Evolutionary conservation across 92 coral and sea anemone species (phyloP).

Genomic region (Actinernus sp.): DNA sequence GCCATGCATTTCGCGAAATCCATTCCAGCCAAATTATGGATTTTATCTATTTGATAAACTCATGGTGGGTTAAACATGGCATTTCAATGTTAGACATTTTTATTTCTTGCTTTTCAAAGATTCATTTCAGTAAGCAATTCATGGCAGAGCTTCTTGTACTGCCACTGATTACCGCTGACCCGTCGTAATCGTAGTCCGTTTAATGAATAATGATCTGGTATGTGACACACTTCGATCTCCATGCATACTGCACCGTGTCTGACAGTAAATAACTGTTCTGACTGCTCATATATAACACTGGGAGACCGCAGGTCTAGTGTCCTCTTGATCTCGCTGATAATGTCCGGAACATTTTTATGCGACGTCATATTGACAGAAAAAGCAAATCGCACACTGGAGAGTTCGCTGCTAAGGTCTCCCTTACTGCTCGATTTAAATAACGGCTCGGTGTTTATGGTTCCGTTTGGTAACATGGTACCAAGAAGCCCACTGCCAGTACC

Average conservation of each 20-base stretch:
- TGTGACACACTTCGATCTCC: constrained; percentile 94
- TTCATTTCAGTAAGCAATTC: constrained; percentile 92
- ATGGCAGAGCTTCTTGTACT: constrained; percentile 93
- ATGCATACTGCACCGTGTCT: constrained; percentile 89
- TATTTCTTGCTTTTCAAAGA: too few species aligned
- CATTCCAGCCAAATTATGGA: too few species aligned
- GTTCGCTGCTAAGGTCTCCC: constrained; percentile 73
- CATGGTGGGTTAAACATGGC: too few species aligned
- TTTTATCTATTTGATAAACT: too few species aligned
- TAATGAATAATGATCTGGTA: constrained; percentile 68
- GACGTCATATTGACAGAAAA: constrained; percentile 89
- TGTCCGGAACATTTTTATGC: constrained; percentile 87
- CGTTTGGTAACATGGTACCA: constrained; percentile 87
- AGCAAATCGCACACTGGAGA: constrained; percentile 83
- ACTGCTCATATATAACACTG: constrained; percentile 79
- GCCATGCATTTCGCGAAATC: too few species aligned
- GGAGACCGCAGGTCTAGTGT: constrained; percentile 90
- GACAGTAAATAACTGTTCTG: constrained; percentile 86
- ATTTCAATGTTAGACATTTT: too few species aligned
- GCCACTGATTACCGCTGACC: constrained; percentile 95
- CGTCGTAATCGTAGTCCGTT: constrained; percentile 96
- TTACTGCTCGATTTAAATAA: constrained; percentile 71
- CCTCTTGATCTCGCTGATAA: constrained; percentile 84
- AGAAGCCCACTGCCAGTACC: constrained; percentile 70
- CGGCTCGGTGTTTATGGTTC: constrained; percentile 77